These are phyloP conservation scores for Tinea pellionella DNA, from an alignment of 2,888 invertebrate species.

Conservation along the genomic window DNA sequence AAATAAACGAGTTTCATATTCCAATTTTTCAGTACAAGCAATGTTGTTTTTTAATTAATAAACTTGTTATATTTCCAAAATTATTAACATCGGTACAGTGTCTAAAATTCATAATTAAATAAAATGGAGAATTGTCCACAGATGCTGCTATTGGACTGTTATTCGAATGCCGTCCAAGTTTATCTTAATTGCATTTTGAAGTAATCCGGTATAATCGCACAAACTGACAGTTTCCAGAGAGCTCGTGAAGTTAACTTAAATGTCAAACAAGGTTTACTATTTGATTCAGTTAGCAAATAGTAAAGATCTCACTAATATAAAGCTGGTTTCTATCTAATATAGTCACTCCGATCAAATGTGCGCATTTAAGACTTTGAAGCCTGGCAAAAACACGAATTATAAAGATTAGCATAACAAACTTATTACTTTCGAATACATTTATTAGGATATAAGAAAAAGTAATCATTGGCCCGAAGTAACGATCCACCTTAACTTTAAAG, in stretches of 20 bases:
- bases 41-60: background rate
- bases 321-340: too few species aligned
- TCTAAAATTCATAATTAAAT: too few species aligned
- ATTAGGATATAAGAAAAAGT: too few species aligned
- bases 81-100: too few species aligned
- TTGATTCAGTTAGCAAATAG: background rate
- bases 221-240: slow-evolving; percentile 31
- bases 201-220: slow-evolving; percentile 47
- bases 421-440: too few species aligned
- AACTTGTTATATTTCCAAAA: background rate
- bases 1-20: background rate
- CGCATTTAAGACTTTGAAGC: too few species aligned
- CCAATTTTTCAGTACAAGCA: background rate
- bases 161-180: slow-evolving; percentile 8
- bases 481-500: too few species aligned
- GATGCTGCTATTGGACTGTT: background rate
- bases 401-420: too few species aligned
- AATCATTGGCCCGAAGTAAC: too few species aligned
- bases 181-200: slow-evolving; percentile 47
- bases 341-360: too few species aligned
- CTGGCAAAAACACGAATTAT: too few species aligned
- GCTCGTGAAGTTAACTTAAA: background rate
- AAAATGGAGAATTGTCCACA: background rate
- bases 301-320: background rate
- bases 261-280: background rate